Conservation (phyloP, 1,140 invertebrate genomes). For the Hyles euphorbiae region DNA sequence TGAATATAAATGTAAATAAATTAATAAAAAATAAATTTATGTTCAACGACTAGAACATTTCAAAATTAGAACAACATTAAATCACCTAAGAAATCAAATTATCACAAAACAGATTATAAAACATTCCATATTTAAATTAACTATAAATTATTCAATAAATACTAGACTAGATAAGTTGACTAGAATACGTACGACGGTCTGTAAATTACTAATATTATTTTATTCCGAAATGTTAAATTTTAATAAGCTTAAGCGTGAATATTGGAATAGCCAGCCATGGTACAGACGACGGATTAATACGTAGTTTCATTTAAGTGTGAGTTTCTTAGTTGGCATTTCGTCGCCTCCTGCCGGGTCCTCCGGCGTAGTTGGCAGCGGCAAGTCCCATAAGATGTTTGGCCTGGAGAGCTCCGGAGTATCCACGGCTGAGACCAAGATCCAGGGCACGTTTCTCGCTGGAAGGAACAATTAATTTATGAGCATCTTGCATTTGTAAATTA, state of each 20-base stretch:
- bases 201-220: background rate
- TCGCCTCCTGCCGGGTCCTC: constrained; percentile 89
- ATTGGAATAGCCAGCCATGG: too few species aligned
- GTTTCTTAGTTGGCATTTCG: constrained; percentile 73
- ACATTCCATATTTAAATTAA: too few species aligned
- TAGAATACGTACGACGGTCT: background rate
- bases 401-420: constrained; percentile 91
- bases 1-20: background rate
- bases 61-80: constrained; percentile 1
- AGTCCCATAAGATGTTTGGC: constrained; percentile 93
- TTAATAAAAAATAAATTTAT: background rate
- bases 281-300: background rate
- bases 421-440: constrained; percentile 88
- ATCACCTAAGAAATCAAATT: background rate
- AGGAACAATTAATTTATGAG: constrained; percentile 1
- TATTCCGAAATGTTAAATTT: too few species aligned
- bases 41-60: constrained; percentile 1
- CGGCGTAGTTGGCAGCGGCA: constrained; percentile 90
- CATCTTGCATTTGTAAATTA: too few species aligned
- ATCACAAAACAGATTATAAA: too few species aligned
- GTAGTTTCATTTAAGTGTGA: background rate
- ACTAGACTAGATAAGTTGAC: background rate
- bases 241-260: too few species aligned
- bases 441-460: constrained; percentile 86
- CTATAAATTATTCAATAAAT: too few species aligned